Conservation (phyloP, 2,113 vertebrate species). For the Camelus dromedarius region DNA sequence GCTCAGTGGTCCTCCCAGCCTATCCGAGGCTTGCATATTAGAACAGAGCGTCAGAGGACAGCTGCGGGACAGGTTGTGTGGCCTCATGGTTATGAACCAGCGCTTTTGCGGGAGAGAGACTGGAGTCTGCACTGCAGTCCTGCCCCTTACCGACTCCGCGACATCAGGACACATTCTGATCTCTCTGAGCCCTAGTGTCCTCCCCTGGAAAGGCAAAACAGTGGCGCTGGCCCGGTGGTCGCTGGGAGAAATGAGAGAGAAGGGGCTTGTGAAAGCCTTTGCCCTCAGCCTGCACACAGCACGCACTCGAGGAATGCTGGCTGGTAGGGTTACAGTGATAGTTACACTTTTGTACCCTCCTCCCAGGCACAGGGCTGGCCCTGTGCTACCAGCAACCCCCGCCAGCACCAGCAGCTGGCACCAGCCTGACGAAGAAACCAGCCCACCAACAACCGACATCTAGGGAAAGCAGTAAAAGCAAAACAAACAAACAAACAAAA, state of each 20-base stretch:
- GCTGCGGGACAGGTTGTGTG: rapidly evolving
- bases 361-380: background rate
- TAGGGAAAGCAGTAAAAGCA: background rate
- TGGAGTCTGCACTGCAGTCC: background rate
- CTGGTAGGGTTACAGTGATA: rapidly evolving
- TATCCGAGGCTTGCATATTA: background rate
- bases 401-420: background rate
- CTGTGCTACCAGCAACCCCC: no score
- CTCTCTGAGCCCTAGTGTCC: background rate
- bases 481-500: background rate
- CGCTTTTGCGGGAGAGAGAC: background rate
- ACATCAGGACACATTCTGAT: rapidly evolving
- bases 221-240: rapidly evolving
- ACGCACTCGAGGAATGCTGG: background rate
- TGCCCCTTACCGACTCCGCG: rapidly evolving
- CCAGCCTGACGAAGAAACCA: background rate
- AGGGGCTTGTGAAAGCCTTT: no score
- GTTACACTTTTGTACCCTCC: background rate
- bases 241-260: background rate
- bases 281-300: background rate
- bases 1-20: background rate
- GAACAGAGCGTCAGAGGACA: background rate
- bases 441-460: no score
- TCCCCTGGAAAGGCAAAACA: background rate
- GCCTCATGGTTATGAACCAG: rapidly evolving